These are phyloP conservation scores for Drosophila orosa DNA, from an alignment of 1,140 invertebrate species.

Conservation along the genomic window DNA sequence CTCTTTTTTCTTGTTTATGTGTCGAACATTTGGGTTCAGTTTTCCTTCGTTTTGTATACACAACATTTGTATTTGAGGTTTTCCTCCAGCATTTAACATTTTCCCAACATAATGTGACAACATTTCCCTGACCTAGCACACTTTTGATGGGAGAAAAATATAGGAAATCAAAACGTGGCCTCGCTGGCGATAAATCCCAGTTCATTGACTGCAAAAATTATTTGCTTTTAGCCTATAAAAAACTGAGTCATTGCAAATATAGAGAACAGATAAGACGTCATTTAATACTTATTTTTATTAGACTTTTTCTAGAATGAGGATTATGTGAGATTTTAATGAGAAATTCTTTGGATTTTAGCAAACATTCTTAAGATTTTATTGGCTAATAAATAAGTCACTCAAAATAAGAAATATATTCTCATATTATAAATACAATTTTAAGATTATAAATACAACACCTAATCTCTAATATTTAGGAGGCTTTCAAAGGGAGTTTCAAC, in stretches of 20 bases:
- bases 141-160: neutral
- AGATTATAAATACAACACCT: neutral
- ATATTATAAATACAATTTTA: neutral
- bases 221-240: neutral
- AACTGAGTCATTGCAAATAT: neutral
- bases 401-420: neutral
- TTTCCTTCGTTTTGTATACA: conserved; percentile 19
- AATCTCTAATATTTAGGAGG: neutral
- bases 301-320: neutral
- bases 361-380: neutral
- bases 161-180: neutral
- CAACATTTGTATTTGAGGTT: conserved; percentile 13
- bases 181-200: neutral
- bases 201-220: conserved; percentile 11
- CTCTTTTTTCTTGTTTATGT: conserved; percentile 17
- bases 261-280: neutral
- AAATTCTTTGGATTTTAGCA: neutral
- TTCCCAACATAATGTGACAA: conserved; percentile 12
- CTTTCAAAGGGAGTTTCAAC: neutral
- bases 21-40: conserved; percentile 3
- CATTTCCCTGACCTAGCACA: conserved; percentile 31
- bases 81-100: conserved; percentile 15
- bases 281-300: neutral
- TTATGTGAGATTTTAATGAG: neutral
- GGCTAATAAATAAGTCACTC: neutral